Evolutionary conservation across 2,797 vertebrate species (phyloP).

Genomic region (Chelmon rostratus): DNA sequence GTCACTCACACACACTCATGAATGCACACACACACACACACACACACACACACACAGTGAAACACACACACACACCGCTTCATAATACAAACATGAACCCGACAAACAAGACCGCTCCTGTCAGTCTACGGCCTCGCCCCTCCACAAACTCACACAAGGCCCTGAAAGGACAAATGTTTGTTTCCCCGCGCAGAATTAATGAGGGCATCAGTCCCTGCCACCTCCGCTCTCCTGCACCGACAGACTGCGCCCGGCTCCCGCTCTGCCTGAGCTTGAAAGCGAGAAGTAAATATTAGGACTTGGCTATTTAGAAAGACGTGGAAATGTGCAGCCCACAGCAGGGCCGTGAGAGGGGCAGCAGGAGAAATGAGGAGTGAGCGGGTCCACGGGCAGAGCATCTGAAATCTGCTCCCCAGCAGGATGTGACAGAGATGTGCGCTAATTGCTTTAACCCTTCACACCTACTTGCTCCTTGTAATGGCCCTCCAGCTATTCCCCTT

Average conservation of each 20-base stretch:
- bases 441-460: conserved; percentile 75
- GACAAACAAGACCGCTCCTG: conserved; percentile 47
- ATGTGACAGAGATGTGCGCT: conserved; percentile 69
- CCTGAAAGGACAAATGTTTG: conserved; percentile 80
- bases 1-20: conserved; percentile 23
- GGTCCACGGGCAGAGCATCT: conserved; percentile 52
- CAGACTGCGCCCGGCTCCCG: conserved; percentile 55
- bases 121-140: conserved; percentile 56
- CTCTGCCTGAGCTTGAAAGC: conserved; percentile 74
- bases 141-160: conserved; percentile 72
- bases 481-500: conserved; percentile 39
- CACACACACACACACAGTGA: conserved; percentile 34
- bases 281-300: conserved; percentile 86
- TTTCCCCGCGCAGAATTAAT: conserved; percentile 80
- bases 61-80: conserved; percentile 38
- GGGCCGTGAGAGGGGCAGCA: conserved; percentile 67
- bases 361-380: conserved; percentile 47
- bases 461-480: conserved; percentile 53
- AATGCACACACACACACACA: conserved; percentile 17
- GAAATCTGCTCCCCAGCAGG: conserved; percentile 56
- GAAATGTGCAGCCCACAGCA: conserved; percentile 65
- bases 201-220: conserved; percentile 80
- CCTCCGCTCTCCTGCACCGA: conserved; percentile 46
- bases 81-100: conserved; percentile 54
- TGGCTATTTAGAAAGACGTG: conserved; percentile 77